Base-by-base conservation (phyloP, 2,797 vertebrate species). In the Gila robusta region DNA sequence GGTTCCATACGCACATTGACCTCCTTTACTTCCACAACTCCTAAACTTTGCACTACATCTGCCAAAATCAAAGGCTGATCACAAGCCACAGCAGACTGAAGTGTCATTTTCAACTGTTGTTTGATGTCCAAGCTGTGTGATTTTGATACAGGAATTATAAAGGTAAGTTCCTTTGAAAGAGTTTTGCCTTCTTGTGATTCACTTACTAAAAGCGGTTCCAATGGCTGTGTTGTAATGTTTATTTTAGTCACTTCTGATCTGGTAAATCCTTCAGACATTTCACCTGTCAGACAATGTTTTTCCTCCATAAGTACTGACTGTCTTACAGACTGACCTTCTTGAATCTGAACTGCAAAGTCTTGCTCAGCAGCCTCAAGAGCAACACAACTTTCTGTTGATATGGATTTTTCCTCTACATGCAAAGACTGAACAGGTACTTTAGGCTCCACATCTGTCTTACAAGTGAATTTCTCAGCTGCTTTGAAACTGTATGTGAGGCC, bases 301-400 rank as follows among this genome's bases (percentile, higher is more conserved):
- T 98, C 96, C 86, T 97, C 95, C 3, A 96, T 90, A 6, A 92
- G 23, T 76, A 98, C 89, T 0, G 96, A 95, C 87, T 96, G 94
- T 41, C 92, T 93, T 52, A 98, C 87, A 44, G 95, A 94, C 86
- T 96, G 96, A 5, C 95, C 96, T 86, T 98, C 96, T 6, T 93
- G 88, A 52, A 96, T 96, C 86, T 94, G 93, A 82, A 94, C 92
- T 10, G 96, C 96, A 90, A 95, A 95, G 88, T 97, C 96, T 91
- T 95, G 94, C 83, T 94, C 93, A 73, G 95, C 81, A 7, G 92
- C 93, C 88, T 96, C 93, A 88, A 98, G 91, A 1, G 92, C 64
- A 47, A 67, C 67, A 78, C 92, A 90, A 64, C 87, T 95, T 91
- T 97, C 96, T 35, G 96, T 93, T 10, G 94, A 84, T 1, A 95